Evolutionary conservation across 1,140 invertebrate species (phyloP).

Genomic region (Bombus waltoni): DNA sequence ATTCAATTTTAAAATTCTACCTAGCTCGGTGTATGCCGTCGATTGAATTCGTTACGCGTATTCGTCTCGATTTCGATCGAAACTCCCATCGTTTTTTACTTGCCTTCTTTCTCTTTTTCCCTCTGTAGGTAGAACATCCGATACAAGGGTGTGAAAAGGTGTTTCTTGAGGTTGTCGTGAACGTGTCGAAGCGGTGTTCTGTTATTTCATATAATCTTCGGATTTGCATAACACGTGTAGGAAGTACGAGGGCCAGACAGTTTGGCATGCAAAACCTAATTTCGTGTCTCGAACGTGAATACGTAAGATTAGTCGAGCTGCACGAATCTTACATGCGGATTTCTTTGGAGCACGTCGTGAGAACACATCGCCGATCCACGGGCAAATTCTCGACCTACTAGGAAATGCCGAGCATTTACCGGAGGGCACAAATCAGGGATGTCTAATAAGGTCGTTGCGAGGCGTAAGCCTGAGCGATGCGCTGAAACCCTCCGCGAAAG

Average conservation of each 20-base stretch:
- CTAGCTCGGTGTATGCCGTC: not conserved
- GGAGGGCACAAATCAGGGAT: constrained; percentile 77
- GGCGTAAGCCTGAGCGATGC: constrained; percentile 75
- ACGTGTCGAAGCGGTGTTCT: constrained; percentile 14
- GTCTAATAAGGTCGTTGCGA: constrained; percentile 76
- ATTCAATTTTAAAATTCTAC: constrained; percentile 6
- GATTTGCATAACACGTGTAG: constrained; percentile 39
- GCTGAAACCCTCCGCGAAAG: constrained; percentile 49
- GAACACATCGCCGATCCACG: constrained; percentile 15
- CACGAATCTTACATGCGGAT: constrained; percentile 43
- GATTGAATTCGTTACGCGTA: constrained; percentile 8
- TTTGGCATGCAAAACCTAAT: constrained; percentile 49
- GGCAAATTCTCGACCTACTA: constrained; percentile 64
- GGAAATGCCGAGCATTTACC: constrained; percentile 73
- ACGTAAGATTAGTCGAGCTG: constrained; percentile 43
- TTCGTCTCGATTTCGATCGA: not conserved
- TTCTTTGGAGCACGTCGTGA: constrained; percentile 33
- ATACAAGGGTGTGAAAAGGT: constrained; percentile 36
- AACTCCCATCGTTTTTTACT: not conserved
- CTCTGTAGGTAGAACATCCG: not conserved
- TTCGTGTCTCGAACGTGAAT: constrained; percentile 17
- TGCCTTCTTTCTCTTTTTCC: too few species aligned
- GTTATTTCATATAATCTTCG: constrained; percentile 46
- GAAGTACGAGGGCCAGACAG: constrained; percentile 7
- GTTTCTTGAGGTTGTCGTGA: constrained; percentile 1